Evolutionary conservation across 2,888 invertebrate genomes (phyloP), one percentile per base, ranked within the genome.

Genomic region (Hypercompe scribonia): DNA sequence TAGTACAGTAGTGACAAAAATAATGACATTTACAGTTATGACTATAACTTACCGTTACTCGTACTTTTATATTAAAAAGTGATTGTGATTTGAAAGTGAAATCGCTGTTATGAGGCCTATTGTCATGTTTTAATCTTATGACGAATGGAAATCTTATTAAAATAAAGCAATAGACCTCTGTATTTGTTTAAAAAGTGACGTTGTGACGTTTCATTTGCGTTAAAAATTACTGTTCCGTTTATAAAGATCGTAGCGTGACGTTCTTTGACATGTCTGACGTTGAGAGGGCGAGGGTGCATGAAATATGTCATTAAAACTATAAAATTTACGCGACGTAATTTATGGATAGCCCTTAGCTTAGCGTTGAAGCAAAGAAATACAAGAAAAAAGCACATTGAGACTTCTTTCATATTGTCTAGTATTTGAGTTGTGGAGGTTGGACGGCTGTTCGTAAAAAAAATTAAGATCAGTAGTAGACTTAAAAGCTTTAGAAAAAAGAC

Each of bases 41-140:
- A 58, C 65, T 67, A 70, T 63, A 54, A 68, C 21, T 71, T 3
- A 68, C 68, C 18, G 71, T 71, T 71, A 68, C 46, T 65, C 33
- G 68, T 69, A 63, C 31, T 63, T 42, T 61, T 42, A 58, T 74
- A 74, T 70, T 70, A 70, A 72, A 64, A 75, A 72, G 75, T 66
- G 69, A 75, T 72, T 69, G 71, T 72, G 21, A 68, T 65, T 63
- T 64, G 46, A 42, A 71, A 75, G 74, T 75, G 74, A 75, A 75
- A 75, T 71, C 18, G 42, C 5, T 28, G 28, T 54, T 31, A 36
- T 70, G 63, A 73, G 63, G 70, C 67, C 70, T 67, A 70, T 74
- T 70, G 70, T 70, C 31, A 61, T 63, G 34, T 46, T 70, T 28
- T 15, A 28, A 28, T 70, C 65, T 68, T 69, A 58, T n/a, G 21